Base-by-base conservation (phyloP, 2,113 vertebrate genomes). In the Catharus bicknelli region DNA sequence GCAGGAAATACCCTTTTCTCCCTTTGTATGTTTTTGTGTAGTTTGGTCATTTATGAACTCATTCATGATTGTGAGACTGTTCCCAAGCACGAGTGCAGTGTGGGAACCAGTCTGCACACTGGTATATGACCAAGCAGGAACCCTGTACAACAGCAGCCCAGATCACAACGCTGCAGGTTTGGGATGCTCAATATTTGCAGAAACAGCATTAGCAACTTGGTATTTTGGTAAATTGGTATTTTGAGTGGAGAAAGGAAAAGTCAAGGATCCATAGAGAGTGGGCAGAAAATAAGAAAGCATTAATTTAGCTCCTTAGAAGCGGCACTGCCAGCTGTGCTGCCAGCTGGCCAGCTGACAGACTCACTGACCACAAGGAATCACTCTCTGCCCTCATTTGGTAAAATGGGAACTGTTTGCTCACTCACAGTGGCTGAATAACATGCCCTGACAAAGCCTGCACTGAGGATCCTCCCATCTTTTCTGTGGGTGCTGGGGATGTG, bases 401-500 rank as follows among this genome's bases (percentile, higher is more conserved):
- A 36, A 73, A 57, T 6, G 42, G 72, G 62, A 76, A 45, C 47
- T 29, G 18, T 42, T 54, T 27, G 22, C 50, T 58, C 1, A 4
- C 14, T 36, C 38, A 14, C 8, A 1, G 25, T 26, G 36, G 57
- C 59, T 23, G 34, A 80, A 26, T 21, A 64, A 63, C 54, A 21
- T 0, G 0, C 21, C 59, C 72, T 38, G 59, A 66, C 58, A 26
- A 18, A 38, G 30, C 17, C 80, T 76, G 53, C n/a, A 10, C 36
- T 12, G 40, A 26, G 27, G 43, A 67, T 45, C 16, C 64, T 73
- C 48, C 68, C 10, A 0, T n/a, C 22, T n/a, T 43, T 62, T 64
- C 42, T 45, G 18, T 7, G 58, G 19, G 42, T 40, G n/a, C 32
- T 43, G 27, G 36, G 5, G 7, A 5, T 13, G 19, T 0, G 0